Conservation (phyloP, 2,797 vertebrate genomes). For the Catostomus latipinnis region DNA sequence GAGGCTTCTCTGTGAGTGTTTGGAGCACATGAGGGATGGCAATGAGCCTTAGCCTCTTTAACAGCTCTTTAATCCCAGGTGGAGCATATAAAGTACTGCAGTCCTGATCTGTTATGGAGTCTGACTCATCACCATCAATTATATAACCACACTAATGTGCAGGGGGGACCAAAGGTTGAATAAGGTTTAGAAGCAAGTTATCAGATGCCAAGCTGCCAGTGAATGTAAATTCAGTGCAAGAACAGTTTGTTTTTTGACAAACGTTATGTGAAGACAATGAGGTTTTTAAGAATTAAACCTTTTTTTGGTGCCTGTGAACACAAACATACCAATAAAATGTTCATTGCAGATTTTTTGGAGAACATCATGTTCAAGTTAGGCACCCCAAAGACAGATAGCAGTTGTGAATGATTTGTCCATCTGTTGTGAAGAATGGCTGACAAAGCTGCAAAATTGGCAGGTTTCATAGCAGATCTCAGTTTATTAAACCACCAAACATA, state of each 20-base stretch:
- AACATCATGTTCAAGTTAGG: slow-evolving; percentile 10
- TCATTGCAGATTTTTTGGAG: slow-evolving; percentile 3
- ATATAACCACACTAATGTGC: slow-evolving; percentile 52
- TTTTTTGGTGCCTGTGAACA: slow-evolving; percentile 11
- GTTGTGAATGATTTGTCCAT: slow-evolving; percentile 21
- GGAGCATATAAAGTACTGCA: slow-evolving; percentile 49
- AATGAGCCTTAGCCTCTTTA: slow-evolving; percentile 59
- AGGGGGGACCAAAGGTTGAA: slow-evolving; percentile 38
- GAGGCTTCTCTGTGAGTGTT: slow-evolving; percentile 32
- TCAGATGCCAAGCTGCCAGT: slow-evolving; percentile 26
- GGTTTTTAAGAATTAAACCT: background rate
- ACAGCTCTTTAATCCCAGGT: slow-evolving; percentile 56
- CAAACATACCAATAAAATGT: slow-evolving; percentile 10
- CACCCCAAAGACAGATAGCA: slow-evolving; percentile 16
- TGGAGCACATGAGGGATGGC: slow-evolving; percentile 43
- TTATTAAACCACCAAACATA: background rate
- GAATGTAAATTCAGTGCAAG: slow-evolving; percentile 34
- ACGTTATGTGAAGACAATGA: slow-evolving; percentile 6
- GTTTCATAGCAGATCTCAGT: background rate
- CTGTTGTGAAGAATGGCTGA: background rate
- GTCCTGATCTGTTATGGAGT: slow-evolving; percentile 46
- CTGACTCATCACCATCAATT: slow-evolving; percentile 57
- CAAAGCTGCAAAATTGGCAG: background rate
- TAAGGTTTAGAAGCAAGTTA: slow-evolving; percentile 21
- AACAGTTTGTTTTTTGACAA: slow-evolving; percentile 22